phyloP scores from a whole-genome alignment of 2,888 invertebrate species.

The Cantharis rufa region DNA sequence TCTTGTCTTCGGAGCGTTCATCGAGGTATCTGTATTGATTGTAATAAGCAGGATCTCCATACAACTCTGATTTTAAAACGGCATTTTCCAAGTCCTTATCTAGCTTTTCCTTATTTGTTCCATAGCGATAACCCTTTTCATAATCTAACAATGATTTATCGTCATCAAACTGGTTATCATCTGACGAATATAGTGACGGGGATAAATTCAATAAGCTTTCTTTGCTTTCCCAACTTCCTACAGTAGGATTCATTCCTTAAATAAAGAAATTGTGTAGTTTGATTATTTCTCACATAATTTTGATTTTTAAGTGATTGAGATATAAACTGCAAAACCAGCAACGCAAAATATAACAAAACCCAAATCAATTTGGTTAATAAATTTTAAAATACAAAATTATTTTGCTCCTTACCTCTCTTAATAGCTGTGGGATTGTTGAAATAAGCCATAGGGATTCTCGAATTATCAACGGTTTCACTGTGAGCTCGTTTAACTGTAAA shows the following conservation, averaged over 20 bases:
- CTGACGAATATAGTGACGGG: slow-evolving; percentile 37
- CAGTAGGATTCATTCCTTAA: slow-evolving; percentile 12
- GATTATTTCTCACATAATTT: neutral
- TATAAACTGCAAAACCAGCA: too few relatives aligned
- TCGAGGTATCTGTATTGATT: slow-evolving; percentile 53
- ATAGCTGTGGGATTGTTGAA: slow-evolving; percentile 51
- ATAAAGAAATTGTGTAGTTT: neutral
- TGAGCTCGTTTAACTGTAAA: slow-evolving; percentile 52
- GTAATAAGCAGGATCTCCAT: slow-evolving; percentile 63
- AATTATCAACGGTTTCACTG: slow-evolving; percentile 41
- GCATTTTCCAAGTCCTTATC: slow-evolving; percentile 61
- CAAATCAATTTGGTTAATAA: neutral
- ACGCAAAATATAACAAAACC: neutral
- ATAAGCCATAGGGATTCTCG: slow-evolving; percentile 43
- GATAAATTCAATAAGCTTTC: slow-evolving; percentile 12
- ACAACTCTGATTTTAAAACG: slow-evolving; percentile 65
- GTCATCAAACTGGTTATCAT: slow-evolving; percentile 46
- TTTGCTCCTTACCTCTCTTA: slow-evolving; percentile 49
- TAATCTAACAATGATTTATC: slow-evolving; percentile 52
- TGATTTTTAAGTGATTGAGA: neutral
- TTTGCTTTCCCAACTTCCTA: slow-evolving; percentile 17
- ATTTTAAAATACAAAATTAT: neutral
- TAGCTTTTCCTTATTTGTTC: slow-evolving; percentile 50
- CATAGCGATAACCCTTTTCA: slow-evolving; percentile 53
- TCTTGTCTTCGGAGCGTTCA: slow-evolving; percentile 43